Conservation (phyloP, 2,113 vertebrate genomes). For the Neomonachus schauinslandi region DNA sequence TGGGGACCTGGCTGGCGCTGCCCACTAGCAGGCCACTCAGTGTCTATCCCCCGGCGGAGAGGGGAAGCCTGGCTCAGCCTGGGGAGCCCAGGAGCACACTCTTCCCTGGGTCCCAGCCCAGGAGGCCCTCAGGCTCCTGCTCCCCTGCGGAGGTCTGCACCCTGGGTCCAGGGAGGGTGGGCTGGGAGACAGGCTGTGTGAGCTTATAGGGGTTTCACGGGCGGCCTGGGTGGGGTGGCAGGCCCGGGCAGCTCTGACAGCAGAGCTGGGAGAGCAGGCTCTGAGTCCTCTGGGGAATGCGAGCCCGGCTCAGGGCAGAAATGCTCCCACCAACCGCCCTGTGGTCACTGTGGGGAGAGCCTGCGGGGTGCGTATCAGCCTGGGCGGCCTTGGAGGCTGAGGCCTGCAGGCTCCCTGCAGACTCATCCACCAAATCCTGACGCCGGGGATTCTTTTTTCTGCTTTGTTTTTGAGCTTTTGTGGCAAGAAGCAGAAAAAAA, state of each 20-base stretch:
- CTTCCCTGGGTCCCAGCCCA: neutral
- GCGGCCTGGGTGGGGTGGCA: neutral
- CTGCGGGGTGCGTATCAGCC: neutral
- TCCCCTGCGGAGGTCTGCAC: neutral
- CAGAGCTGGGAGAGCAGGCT: neutral
- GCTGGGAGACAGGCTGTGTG: neutral
- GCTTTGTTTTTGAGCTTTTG: neutral
- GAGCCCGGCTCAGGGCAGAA: neutral
- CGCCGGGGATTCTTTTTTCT: neutral
- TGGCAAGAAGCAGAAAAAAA: neutral
- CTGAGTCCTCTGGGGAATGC: neutral
- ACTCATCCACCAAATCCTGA: neutral
- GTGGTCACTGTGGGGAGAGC: neutral
- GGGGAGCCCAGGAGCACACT: neutral
- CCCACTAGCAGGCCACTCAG: conserved; percentile 64
- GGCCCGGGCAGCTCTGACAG: neutral
- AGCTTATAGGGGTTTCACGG: neutral
- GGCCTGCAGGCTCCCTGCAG: neutral
- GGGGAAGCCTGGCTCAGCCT: conserved; percentile 72
- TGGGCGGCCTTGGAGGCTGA: no score
- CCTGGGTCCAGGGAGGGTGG: neutral
- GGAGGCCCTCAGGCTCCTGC: neutral
- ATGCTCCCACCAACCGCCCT: neutral
- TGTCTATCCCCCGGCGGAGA: conserved; percentile 71
- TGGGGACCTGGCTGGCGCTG: conserved; percentile 74